Evolutionary conservation across 2,113 vertebrate genomes (phyloP).

Genomic region (Microtus richardsoni): DNA sequence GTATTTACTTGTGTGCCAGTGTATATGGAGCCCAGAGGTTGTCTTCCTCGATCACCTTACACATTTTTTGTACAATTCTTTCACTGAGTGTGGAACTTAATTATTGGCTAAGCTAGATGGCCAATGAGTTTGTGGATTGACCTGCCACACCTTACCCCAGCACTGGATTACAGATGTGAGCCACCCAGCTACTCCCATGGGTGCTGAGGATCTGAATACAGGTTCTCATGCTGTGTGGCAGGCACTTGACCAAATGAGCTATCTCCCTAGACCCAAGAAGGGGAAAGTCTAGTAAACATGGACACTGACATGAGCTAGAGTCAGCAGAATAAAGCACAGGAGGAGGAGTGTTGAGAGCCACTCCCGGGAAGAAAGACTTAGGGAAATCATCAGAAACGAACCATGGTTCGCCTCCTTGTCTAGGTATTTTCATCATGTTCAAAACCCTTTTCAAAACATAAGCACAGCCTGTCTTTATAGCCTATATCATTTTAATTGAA

Average conservation of each 20-base stretch:
- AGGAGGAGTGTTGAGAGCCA: neutral
- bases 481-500: neutral
- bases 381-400: neutral
- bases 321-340: neutral
- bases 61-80: neutral
- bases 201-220: neutral
- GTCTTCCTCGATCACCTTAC: neutral
- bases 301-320: accelerated
- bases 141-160: neutral
- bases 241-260: neutral
- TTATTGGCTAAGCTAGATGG: neutral
- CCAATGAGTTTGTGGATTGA: neutral
- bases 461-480: neutral
- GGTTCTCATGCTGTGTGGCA: neutral
- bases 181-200: neutral
- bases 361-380: neutral
- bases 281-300: neutral
- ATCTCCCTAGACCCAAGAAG: neutral
- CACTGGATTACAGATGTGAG: neutral
- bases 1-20: neutral
- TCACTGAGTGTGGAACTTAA: neutral
- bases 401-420: neutral
- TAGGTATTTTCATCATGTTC: neutral
- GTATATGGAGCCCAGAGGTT: neutral
- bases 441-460: neutral